Percentiles rank a stretch among this genome's conserved stretches.
Conservation (phyloP, 2,797 vertebrate genomes). For the Pipistrellus pygmaeus region DNA sequence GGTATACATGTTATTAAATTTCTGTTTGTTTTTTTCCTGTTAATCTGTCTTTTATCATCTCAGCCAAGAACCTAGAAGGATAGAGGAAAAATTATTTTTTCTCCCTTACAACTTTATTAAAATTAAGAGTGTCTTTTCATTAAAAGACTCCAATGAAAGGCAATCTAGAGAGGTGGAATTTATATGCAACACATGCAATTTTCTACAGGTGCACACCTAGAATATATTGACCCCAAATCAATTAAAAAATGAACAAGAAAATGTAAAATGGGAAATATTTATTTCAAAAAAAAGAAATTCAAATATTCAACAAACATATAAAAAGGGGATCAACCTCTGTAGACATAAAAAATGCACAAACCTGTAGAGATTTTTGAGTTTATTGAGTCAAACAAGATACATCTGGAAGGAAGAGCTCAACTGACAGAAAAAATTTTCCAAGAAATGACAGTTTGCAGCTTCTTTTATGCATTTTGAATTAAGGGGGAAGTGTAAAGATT, state of each 20-base stretch:
- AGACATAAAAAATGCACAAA: not conserved
- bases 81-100: not conserved
- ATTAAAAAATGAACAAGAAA: not conserved
- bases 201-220: not conserved
- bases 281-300: not conserved
- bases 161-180: not conserved
- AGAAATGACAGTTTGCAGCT: not conserved
- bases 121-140: not conserved
- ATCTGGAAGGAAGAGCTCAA: not conserved
- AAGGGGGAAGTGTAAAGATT: not conserved
- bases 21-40: not conserved
- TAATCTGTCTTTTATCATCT: not conserved
- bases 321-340: not conserved
- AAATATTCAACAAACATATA: not conserved
- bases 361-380: not conserved
- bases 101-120: not conserved
- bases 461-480: not conserved
- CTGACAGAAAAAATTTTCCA: not conserved
- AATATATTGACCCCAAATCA: not conserved
- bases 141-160: not conserved
- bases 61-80: constrained; percentile 4
- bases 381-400: not conserved
- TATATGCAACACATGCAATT: no score
- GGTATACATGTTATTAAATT: not conserved
- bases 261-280: not conserved